Conservation (phyloP, 2,113 vertebrate genomes). For the Azemiops feae region DNA sequence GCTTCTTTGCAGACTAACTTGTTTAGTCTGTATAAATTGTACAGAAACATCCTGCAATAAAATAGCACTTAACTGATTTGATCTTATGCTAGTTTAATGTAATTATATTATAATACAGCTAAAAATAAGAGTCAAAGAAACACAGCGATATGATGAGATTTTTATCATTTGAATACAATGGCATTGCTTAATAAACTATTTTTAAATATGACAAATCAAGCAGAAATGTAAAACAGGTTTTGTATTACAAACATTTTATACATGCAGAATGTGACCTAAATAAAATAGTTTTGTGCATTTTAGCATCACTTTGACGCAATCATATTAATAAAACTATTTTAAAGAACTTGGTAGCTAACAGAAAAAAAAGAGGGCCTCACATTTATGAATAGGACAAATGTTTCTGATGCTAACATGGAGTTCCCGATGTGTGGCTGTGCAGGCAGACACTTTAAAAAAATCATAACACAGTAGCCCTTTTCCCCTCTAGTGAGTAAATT, state of each 20-base stretch:
- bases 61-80: not conserved
- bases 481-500: not conserved
- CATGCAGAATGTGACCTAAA: not conserved
- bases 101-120: not conserved
- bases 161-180: not conserved
- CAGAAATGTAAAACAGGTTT: not conserved
- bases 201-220: not conserved
- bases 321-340: not conserved
- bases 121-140: not conserved
- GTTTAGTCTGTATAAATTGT: not conserved
- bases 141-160: accelerated
- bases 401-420: not conserved
- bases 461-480: not conserved
- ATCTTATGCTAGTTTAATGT: not conserved
- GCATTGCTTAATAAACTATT: not conserved
- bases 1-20: not conserved
- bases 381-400: too few relatives aligned
- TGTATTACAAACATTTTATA: not conserved
- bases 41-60: not conserved
- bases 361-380: not conserved
- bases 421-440: not conserved
- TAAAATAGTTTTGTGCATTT: not conserved
- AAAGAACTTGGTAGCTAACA: not conserved
- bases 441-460: not conserved
- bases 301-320: not conserved